Percentiles rank a stretch among this genome's conserved stretches.
Conservation (phyloP, 2,888 invertebrate species). For the Diadegma fenestrale region DNA sequence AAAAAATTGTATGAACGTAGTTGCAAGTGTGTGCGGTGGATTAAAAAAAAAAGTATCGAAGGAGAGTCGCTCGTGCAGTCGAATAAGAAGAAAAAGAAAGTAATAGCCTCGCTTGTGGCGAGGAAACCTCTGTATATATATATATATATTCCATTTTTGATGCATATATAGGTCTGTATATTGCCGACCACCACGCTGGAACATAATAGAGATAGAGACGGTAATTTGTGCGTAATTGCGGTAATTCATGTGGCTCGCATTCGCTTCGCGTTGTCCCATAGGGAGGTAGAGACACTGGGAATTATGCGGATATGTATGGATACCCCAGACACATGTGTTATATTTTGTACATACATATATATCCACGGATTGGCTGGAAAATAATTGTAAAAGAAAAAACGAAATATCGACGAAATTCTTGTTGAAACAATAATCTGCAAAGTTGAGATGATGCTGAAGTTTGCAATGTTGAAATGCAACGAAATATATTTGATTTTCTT, state of each 20-base stretch:
- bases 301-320: constrained; percentile 61
- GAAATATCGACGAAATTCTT: neutral
- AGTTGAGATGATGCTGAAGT: too few species aligned
- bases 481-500: too few species aligned
- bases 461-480: too few species aligned
- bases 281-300: constrained; percentile 67
- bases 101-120: constrained; percentile 65
- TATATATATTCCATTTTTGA: constrained; percentile 25
- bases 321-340: constrained; percentile 20
- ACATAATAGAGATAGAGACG: constrained; percentile 74
- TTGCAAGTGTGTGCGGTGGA: constrained; percentile 3
- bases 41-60: constrained; percentile 53
- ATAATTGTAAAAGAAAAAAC: neutral
- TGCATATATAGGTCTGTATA: constrained; percentile 7
- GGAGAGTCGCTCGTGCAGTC: constrained; percentile 54
- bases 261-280: constrained; percentile 69
- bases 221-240: constrained; percentile 75
- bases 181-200: constrained; percentile 68
- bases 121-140: constrained; percentile 4
- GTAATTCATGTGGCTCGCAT: constrained; percentile 73
- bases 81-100: constrained; percentile 68
- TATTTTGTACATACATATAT: constrained; percentile 23
- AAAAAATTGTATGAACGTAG: constrained; percentile 25
- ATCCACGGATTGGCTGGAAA: neutral
- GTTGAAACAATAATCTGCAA: neutral